These are phyloP conservation scores for Pemphigus obesinymphae DNA, from an alignment of 1,140 invertebrate species.

Conservation along the genomic window DNA sequence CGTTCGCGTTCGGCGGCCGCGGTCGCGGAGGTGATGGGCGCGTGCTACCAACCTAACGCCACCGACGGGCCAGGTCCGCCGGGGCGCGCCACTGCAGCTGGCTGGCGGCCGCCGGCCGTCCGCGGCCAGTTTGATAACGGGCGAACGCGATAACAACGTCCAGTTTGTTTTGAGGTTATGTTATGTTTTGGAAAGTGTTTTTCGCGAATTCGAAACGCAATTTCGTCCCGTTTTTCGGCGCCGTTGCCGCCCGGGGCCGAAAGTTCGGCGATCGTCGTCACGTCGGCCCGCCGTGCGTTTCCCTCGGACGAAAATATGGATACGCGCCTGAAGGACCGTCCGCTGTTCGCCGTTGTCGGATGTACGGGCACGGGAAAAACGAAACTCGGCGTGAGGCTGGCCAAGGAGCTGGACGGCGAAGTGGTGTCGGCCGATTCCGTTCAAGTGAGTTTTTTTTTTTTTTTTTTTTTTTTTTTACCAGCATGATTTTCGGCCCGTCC, in stretches of 20 bases:
- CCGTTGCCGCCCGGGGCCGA: not conserved
- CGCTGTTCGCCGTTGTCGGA: conserved; percentile 85
- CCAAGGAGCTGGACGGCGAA: conserved; percentile 83
- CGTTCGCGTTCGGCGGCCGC: not conserved
- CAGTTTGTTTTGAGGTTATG: conserved; percentile 14
- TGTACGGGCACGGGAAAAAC: conserved; percentile 96
- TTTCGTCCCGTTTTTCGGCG: not conserved
- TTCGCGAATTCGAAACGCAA: not conserved
- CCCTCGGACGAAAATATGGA: not conserved
- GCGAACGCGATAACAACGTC: not conserved
- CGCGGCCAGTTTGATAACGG: not conserved
- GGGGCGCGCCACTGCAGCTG: not conserved
- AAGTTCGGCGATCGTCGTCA: not conserved
- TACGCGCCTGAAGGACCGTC: conserved; percentile 50
- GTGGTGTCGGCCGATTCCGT: conserved; percentile 98
- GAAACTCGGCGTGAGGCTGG: conserved; percentile 88
- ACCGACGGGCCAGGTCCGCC: not conserved
- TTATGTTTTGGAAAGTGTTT: conserved; percentile 16
- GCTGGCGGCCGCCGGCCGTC: not conserved
- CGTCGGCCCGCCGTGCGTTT: not conserved
- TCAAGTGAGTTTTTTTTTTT: conserved; percentile 80
- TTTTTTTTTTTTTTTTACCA: too few relatives aligned
- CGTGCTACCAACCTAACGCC: conserved; percentile 4
- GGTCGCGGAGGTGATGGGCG: too few relatives aligned
- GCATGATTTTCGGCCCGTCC: too few relatives aligned